Evolutionary conservation across 2,888 invertebrate species (phyloP).

Genomic region (Exocentrus adspersus): DNA sequence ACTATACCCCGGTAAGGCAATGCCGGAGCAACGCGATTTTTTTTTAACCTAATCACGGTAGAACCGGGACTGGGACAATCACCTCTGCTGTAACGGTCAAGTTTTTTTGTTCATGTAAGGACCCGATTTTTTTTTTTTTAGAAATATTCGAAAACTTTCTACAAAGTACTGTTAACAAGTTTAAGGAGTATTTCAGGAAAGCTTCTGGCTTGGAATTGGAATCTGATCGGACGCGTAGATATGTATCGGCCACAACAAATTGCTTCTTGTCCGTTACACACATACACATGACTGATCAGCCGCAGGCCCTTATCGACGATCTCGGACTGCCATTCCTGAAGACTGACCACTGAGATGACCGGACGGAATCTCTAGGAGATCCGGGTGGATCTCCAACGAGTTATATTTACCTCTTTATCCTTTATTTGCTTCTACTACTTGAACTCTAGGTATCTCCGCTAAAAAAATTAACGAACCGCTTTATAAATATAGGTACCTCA

Average conservation of each 20-base stretch:
- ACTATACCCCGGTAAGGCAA: neutral
- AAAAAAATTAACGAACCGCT: slow-evolving; percentile 16
- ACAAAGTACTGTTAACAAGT: too few species aligned
- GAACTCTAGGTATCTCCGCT: neutral
- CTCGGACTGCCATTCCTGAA: slow-evolving; percentile 34
- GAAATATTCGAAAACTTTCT: too few species aligned
- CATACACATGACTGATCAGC: slow-evolving; percentile 52
- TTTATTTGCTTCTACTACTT: neutral
- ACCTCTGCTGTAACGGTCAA: neutral
- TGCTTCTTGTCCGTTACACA: slow-evolving; percentile 52
- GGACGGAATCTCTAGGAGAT: neutral
- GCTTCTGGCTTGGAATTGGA: too few species aligned
- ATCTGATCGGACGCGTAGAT: slow-evolving; percentile 43
- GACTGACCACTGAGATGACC: slow-evolving; percentile 17
- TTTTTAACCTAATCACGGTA: neutral
- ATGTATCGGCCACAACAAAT: slow-evolving; percentile 54
- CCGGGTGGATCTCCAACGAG: neutral
- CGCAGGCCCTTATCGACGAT: slow-evolving; percentile 45
- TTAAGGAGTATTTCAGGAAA: too few species aligned
- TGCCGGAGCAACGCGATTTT: neutral
- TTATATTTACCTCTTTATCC: neutral
- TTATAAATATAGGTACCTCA: slow-evolving; percentile 2
- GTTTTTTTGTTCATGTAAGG: too few species aligned
- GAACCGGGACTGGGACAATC: neutral
- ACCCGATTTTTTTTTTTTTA: too few species aligned